Conservation (phyloP, 2,888 invertebrate species). For the Erebia ligea region DNA sequence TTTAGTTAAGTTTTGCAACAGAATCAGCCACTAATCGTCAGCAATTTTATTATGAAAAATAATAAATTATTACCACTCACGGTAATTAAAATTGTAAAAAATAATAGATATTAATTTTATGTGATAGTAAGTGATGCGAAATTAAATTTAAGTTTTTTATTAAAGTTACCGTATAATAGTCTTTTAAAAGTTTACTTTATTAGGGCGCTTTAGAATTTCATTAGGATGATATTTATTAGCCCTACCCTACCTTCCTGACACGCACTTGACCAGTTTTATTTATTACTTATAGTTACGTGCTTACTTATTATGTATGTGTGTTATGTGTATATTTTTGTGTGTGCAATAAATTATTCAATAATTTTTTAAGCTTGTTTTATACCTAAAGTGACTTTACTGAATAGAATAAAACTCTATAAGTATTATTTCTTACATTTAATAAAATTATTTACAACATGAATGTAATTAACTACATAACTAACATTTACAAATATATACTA, state of each 20-base stretch:
- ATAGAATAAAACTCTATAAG: constrained; percentile 49
- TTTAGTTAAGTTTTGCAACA: no score
- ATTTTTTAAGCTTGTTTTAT: constrained; percentile 12
- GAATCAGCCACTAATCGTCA: no score
- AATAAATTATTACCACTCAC: no score
- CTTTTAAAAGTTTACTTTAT: no score
- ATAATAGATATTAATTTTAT: no score
- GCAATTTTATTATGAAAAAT: no score
- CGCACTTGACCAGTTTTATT: not conserved
- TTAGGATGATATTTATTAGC: no score
- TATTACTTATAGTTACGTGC: constrained; percentile 9
- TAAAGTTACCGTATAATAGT: not conserved
- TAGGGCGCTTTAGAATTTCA: no score
- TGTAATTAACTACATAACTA: constrained; percentile 39
- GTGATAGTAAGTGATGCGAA: not conserved
- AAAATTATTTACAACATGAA: constrained; percentile 69
- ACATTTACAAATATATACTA: constrained; percentile 39
- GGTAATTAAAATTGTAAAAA: no score
- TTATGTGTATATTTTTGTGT: constrained; percentile 3
- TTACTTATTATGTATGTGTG: not conserved
- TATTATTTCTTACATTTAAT: constrained; percentile 52
- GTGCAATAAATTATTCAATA: constrained; percentile 22
- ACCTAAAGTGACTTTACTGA: not conserved
- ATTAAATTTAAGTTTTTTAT: not conserved
- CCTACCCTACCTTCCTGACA: no score